Evolutionary conservation across 2,797 vertebrate species (phyloP), one percentile per base, ranked within the genome.

Genomic region (Falco biarmicus): DNA sequence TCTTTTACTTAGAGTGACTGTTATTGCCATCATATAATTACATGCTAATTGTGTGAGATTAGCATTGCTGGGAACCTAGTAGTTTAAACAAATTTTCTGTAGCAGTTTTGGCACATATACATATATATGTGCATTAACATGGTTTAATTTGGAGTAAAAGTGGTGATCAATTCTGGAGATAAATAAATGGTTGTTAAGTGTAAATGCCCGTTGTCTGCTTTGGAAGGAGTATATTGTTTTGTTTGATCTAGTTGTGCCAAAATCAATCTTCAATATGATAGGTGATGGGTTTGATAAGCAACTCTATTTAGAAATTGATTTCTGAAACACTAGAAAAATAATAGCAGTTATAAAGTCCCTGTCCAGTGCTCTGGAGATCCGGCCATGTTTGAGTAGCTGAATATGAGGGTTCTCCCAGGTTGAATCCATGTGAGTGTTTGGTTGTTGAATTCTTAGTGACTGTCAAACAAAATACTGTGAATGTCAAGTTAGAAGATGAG

Each of bases 81-180:
- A 54, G 66, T 29, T 82, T 9, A 84, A 57, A 57, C 2, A 9
- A 26, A n/a, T 82, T 76, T 90, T 87, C 71, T 45, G 15, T 59
- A 84, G 13, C 22, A 7, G 2, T 82, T 66, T 81, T 57, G 48
- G n/a, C 63, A 41, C 0, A 0, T 43, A 9, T 22, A 20, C 15
- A 4, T 63, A 7, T 3, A 45, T 45, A 45, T 45, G 17, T 43
- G 32, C 29, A 22, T 77, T 85, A 47, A 24, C 31, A 29, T 73
- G 14, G 3, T 65, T 81, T 75, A n/a, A 68, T 73, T 14, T 51
- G 26, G 17, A 71, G 21, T 78, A 50, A 85, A 75, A 47, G 21
- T 50, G 5, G 9, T 73, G 32, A 71, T 80, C 14, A 70, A 1
- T 69, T 69, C 32, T 81, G 47, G 32, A 63, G 80, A 68, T 51